Evolutionary conservation across 2,113 vertebrate species (phyloP), one percentile per base, ranked within the genome.

Genomic region (Phrynosoma platyrhinos): DNA sequence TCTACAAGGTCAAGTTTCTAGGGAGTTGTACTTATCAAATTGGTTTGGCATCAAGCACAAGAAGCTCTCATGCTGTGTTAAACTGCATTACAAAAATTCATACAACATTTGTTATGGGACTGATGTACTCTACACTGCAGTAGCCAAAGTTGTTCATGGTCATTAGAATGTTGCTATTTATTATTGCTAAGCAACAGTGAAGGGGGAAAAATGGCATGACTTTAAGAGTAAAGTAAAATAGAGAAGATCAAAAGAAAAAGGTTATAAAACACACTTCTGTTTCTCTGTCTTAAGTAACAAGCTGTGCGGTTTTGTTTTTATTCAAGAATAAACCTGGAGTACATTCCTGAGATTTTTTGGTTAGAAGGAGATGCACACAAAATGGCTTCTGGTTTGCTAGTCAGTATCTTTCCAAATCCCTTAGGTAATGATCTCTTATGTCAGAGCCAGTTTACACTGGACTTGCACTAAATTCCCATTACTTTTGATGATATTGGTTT

Each of bases 1-100:
- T 88, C 90, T 92, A 81, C 88, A 93, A 93, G 92, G 90, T 93
- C 86, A 95, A 92, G 89, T 91, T 95, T 95, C 89, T 88, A 82
- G 94, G 86, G 62, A 91, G 10, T 7, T 20, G 72, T 79, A 79
- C 88, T 79, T 88, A 91, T 92, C 90, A 93, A 92, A 94, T 64
- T 93, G 82, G 68, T 89, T 93, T 92, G 91, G 75, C 83, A 91
- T 83, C 0, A 0, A 92, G 47, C 21, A 84, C 52, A 93, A 88
- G 86, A 93, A 93, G 74, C 55, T 88, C 90, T 84, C 89, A 89
- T 69, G 82, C 92, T 95, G 91, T 88, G 88, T 87, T 93, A 93
- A 90, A 69, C 42, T 85, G 9, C 62, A 62, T 91, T 93, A 79
- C 13, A 3, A 90, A 89, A 93, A 95, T 90, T 91, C 90, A 84